Conservation (phyloP, 2,797 vertebrate genomes). For the Coregonus ussuriensis region DNA sequence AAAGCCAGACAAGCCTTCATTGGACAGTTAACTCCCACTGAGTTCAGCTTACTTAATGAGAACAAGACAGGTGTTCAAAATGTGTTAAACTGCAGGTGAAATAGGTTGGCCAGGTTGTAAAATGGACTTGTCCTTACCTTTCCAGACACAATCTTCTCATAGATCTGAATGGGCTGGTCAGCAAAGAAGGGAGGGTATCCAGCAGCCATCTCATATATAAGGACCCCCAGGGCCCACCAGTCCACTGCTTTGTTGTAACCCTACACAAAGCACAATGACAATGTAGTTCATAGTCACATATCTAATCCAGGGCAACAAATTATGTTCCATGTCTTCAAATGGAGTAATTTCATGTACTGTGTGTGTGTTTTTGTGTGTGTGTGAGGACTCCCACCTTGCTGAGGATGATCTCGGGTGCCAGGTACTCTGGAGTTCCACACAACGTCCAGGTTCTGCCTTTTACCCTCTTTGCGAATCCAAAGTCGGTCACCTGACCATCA, state of each 20-base stretch:
- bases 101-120: not conserved
- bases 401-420: constrained; percentile 99
- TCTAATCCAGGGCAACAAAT: not conserved
- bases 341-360: not conserved
- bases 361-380: constrained; percentile 39
- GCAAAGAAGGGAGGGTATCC: constrained; percentile 98
- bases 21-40: not conserved
- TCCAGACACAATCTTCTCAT: constrained; percentile 99
- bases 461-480: constrained; percentile 98
- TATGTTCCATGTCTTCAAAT: not conserved
- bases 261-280: constrained; percentile 64
- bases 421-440: constrained; percentile 98
- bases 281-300: not conserved
- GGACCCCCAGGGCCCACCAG: constrained; percentile 98
- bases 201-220: constrained; percentile 99
- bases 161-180: constrained; percentile 99
- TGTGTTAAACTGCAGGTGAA: not conserved
- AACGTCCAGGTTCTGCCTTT: constrained; percentile 99
- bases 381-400: constrained; percentile 85
- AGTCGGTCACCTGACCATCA: constrained; percentile 75
- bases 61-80: not conserved
- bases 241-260: constrained; percentile 99
- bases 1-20: not conserved
- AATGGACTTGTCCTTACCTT: constrained; percentile 78
- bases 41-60: not conserved